A percentile compares a stretch with the other conserved stretches of the same genome.
phyloP scores from a whole-genome alignment of 2,797 vertebrate species.

The Australoheros facetus region DNA sequence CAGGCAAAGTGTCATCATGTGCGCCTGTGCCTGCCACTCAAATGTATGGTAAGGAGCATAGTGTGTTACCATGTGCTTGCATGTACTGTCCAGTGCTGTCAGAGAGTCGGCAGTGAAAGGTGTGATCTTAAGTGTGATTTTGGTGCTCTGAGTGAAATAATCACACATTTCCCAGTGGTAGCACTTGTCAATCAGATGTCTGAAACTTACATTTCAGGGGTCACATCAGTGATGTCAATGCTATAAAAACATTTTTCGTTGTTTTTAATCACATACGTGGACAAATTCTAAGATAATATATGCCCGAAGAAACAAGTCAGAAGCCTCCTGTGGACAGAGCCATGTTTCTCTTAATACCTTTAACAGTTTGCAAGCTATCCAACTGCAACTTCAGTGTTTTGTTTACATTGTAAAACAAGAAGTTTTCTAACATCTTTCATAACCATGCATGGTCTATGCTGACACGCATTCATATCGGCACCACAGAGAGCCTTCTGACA shows the following conservation, averaged over 20 bases:
- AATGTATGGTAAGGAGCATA: neutral
- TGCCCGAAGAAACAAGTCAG: neutral
- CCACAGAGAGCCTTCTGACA: neutral
- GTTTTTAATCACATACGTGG: neutral
- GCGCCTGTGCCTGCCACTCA: conserved; percentile 29
- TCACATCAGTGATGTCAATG: neutral
- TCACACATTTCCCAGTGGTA: conserved; percentile 49
- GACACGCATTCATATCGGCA: neutral
- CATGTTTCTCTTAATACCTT: neutral
- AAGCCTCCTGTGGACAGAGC: neutral
- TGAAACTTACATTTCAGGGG: conserved; percentile 15
- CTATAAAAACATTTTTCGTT: neutral
- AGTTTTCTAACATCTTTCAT: neutral
- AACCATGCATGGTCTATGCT: neutral
- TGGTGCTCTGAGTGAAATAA: conserved; percentile 53
- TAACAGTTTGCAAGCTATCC: too few relatives aligned
- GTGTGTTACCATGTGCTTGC: conserved; percentile 6
- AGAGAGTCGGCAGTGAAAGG: conserved; percentile 34
- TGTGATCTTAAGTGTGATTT: conserved; percentile 62
- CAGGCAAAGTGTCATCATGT: conserved; percentile 34
- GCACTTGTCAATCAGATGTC: conserved; percentile 55
- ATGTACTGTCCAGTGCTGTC: conserved; percentile 6
- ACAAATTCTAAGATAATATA: neutral
- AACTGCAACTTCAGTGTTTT: neutral
- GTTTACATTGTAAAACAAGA: neutral